Percentiles rank a stretch among this genome's conserved stretches.
Evolutionary conservation across 2,113 vertebrate genomes (phyloP).

Genomic region (Melanerpes aurifrons): DNA sequence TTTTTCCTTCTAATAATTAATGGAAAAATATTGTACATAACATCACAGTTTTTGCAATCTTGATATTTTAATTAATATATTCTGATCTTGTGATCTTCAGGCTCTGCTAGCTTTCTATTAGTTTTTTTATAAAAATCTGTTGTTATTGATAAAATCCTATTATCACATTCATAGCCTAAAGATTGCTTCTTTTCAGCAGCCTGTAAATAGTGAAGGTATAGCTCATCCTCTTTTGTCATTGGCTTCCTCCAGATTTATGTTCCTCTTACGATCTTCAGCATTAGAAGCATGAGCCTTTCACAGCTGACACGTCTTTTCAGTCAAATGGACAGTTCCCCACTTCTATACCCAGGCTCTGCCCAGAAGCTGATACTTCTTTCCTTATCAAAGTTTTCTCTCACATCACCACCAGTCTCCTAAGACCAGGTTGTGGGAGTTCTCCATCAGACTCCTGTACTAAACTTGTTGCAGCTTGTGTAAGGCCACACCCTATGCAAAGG

Average conservation of each 20-base stretch:
- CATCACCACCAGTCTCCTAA: background rate
- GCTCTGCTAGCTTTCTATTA: background rate
- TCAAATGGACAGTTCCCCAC: background rate
- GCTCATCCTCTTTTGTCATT: background rate
- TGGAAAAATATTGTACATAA: background rate
- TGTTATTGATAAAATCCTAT: background rate
- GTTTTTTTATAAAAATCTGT: background rate
- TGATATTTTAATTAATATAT: background rate
- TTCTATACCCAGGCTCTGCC: background rate
- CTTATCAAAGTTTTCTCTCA: background rate
- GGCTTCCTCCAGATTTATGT: background rate
- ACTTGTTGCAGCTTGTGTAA: background rate
- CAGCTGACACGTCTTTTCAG: background rate
- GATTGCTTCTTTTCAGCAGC: background rate
- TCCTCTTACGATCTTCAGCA: background rate
- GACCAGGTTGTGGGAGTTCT: background rate
- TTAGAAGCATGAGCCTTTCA: background rate
- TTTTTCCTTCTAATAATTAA: background rate
- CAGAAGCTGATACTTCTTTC: background rate
- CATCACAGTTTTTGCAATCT: background rate
- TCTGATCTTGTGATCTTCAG: background rate
- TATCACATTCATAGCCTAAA: background rate
- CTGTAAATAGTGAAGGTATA: background rate
- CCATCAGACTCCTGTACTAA: background rate
- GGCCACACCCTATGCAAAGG: background rate